Evolutionary conservation across 1,140 invertebrate species (phyloP).

Genomic region (Tetramorium alpestre): DNA sequence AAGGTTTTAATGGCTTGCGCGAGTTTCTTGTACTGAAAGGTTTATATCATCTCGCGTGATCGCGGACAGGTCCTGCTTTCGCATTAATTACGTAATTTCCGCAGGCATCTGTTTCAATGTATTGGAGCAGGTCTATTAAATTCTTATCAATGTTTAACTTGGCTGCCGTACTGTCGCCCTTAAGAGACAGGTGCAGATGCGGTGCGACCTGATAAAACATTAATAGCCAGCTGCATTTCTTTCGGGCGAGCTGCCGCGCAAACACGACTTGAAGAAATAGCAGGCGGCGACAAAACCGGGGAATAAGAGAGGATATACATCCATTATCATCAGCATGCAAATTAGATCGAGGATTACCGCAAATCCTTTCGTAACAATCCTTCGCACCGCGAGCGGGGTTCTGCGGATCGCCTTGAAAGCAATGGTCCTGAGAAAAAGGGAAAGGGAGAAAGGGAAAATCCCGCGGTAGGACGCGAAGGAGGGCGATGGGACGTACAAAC

Average conservation of each 20-base stretch:
- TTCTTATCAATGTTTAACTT: slow-evolving; percentile 31
- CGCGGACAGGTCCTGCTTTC: neutral
- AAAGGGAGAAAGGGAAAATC: slow-evolving; percentile 52
- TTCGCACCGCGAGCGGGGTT: slow-evolving; percentile 73
- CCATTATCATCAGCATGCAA: slow-evolving; percentile 86
- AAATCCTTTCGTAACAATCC: slow-evolving; percentile 85
- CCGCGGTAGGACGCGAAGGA: slow-evolving; percentile 57
- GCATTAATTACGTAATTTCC: slow-evolving; percentile 7
- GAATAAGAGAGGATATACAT: slow-evolving; percentile 84
- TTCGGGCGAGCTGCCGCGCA: slow-evolving; percentile 32
- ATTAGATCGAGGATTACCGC: slow-evolving; percentile 85
- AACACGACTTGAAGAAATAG: slow-evolving; percentile 13
- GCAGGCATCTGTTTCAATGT: slow-evolving; percentile 1
- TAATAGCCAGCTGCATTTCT: slow-evolving; percentile 62
- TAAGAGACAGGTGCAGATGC: slow-evolving; percentile 66
- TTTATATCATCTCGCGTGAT: slow-evolving; percentile 9
- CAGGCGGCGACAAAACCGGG: slow-evolving; percentile 78
- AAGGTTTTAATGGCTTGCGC: neutral
- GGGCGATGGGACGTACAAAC: slow-evolving; percentile 75
- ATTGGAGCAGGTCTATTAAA: neutral
- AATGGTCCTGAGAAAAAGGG: slow-evolving; percentile 70
- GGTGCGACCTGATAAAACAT: slow-evolving; percentile 63
- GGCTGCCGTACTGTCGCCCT: neutral
- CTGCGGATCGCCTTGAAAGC: slow-evolving; percentile 57
- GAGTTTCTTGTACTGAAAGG: neutral